Evolutionary conservation across 2,888 invertebrate species (phyloP).

Genomic region (Patella depressa): DNA sequence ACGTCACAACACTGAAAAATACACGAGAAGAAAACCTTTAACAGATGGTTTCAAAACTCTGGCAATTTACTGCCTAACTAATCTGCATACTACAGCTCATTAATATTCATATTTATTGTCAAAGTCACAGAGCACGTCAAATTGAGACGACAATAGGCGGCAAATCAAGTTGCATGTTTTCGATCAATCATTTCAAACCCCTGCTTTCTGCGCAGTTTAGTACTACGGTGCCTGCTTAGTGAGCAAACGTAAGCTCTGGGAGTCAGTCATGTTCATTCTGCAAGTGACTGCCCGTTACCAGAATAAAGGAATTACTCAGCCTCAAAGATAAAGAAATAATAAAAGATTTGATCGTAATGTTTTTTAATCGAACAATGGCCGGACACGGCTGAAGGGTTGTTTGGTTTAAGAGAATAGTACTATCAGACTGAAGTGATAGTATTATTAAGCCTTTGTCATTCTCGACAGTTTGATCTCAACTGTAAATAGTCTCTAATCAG

Average conservation of each 20-base stretch:
- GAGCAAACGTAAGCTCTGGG: no score
- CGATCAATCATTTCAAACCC: constrained; percentile 15
- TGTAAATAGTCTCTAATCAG: constrained; percentile 7
- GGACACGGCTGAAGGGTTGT: not conserved
- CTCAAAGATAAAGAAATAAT: not conserved
- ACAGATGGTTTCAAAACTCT: constrained; percentile 12
- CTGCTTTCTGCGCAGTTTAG: no score
- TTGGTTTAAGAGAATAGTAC: constrained; percentile 4
- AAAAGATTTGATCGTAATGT: not conserved
- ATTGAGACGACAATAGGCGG: constrained; percentile 23
- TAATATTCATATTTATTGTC: constrained; percentile 32
- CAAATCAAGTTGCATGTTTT: constrained; percentile 23
- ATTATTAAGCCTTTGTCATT: constrained; percentile 4
- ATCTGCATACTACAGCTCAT: constrained; percentile 26
- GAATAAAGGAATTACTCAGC: constrained; percentile 9
- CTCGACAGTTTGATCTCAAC: not conserved
- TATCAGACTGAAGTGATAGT: constrained; percentile 6
- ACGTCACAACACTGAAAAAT: constrained; percentile 37
- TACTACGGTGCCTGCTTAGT: no score
- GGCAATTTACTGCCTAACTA: not conserved
- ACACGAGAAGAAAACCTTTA: not conserved
- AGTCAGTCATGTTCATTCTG: no score
- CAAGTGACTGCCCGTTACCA: not conserved
- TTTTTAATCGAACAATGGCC: constrained; percentile 1
- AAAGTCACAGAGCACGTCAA: constrained; percentile 26